Evolutionary conservation across 1,140 invertebrate species (phyloP), one percentile per base, ranked within the genome.

Genomic region (Campoletis sonorensis): DNA sequence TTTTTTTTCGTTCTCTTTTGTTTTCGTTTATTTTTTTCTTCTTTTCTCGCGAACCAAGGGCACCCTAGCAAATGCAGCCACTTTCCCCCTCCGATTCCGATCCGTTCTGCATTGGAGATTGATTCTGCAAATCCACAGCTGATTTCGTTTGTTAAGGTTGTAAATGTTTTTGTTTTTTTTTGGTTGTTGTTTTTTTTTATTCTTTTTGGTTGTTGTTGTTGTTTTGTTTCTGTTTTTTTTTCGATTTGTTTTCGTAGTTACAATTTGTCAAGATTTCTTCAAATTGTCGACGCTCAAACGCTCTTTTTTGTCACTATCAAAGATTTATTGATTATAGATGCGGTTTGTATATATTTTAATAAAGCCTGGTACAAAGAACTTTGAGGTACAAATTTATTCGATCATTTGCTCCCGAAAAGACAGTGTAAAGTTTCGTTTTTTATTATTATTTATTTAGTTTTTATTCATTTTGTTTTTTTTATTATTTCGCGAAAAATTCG

Each of bases 81-180:
- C 95, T 94, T 89, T 97, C 96, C 84, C 94, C 94, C 87, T 96
- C 95, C 85, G 95, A 95, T 85, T 95, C 94, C 85, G 95, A 94
- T 82, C 94, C 94, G 79, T 91, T 93, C 90, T 95, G 95, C 91
- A 95, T 93, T 82, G 95, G 93, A 80, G 94, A 94, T 92, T 96
- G 95, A 85, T 95, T 96, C 93, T 96, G 95, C 87, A 96, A 92
- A 89, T 96, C 95, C 88, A 96, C 96, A 92, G 95, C 95, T 96
- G 92, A 79, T 85, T 90, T 88, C 87, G 82, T 89, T 80, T 87
- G 90, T 92, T 93, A 93, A 93, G 91, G 92, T 85, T 64, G 75
- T 49, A 15, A 77, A 77, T 76, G n/a, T 77, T 73, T 67, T 18
- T 5, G 54, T 58, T 23, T 2, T 58, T 23, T 27, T 67, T 27